Evolutionary conservation across 2,888 invertebrate species (phyloP).

Genomic region (Tipula confusa): DNA sequence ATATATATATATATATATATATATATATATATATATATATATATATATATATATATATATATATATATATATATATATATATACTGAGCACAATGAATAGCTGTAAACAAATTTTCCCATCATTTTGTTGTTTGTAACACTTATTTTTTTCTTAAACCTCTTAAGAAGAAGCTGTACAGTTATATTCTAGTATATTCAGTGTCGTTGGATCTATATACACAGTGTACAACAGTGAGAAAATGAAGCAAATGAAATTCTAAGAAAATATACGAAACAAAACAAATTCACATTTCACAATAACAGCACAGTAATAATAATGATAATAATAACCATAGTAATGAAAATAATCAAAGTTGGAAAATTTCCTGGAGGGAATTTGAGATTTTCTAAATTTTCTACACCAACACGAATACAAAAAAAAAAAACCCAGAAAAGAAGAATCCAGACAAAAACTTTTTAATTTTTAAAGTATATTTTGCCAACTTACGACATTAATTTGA

Average conservation of each 20-base stretch:
- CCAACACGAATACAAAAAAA: background rate
- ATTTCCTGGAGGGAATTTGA: slow-evolving; percentile 20
- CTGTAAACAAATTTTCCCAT: background rate
- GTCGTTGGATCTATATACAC: background rate
- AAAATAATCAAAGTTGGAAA: slow-evolving; percentile 3
- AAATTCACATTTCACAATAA: background rate
- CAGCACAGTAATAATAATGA: background rate
- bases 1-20: no score
- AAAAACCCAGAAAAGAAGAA: background rate
- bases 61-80: no score
- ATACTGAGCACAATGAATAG: background rate
- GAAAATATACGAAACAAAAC: background rate
- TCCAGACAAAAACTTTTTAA: background rate
- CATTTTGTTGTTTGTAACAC: background rate
- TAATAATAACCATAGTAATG: slow-evolving; percentile 15
- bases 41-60: no score
- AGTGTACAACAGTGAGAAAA: background rate
- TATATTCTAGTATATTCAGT: background rate
- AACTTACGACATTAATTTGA: slow-evolving; percentile 25
- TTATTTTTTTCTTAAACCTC: background rate
- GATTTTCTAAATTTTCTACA: background rate
- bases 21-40: no score
- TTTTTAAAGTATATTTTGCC: slow-evolving; percentile 14
- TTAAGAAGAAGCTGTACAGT: background rate
- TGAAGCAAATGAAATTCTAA: slow-evolving; percentile 15